These are phyloP conservation scores for Pseudochromis fuscus DNA, from an alignment of 2,797 vertebrate genomes.

Conservation along the genomic window DNA sequence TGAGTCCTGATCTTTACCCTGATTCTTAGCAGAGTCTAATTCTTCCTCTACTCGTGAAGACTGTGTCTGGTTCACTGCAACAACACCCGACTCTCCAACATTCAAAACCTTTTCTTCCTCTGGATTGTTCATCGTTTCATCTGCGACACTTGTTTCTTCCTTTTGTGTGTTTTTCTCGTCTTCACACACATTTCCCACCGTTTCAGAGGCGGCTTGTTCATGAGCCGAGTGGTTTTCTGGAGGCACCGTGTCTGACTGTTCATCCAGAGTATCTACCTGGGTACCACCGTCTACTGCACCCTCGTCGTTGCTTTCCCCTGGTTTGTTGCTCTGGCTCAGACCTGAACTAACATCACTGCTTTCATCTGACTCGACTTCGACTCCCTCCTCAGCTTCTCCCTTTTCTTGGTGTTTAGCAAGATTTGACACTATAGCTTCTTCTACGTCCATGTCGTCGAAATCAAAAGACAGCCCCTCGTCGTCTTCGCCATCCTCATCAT, in stretches of 20 bases:
- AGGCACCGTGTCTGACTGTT: background rate
- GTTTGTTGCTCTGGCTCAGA: background rate
- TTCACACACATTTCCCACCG: slow-evolving; percentile 5
- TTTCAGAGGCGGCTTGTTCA: background rate
- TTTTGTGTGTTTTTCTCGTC: slow-evolving; percentile 3
- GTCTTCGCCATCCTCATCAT: slow-evolving; percentile 63
- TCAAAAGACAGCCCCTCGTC: slow-evolving; percentile 77
- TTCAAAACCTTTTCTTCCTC: slow-evolving; percentile 16
- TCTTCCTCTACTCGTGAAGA: slow-evolving; percentile 34
- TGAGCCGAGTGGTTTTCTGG: slow-evolving; percentile 13
- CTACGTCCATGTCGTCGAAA: slow-evolving; percentile 77
- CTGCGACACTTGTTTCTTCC: background rate
- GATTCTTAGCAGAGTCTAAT: slow-evolving; percentile 31
- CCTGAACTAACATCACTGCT: background rate
- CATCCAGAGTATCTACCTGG: background rate
- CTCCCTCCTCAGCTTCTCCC: slow-evolving; percentile 47
- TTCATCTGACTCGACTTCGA: slow-evolving; percentile 31
- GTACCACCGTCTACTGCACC: background rate
- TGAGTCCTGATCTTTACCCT: slow-evolving; percentile 12
- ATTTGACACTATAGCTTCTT: slow-evolving; percentile 43
- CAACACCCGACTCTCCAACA: background rate
- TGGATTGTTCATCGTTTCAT: background rate
- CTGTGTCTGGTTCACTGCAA: slow-evolving; percentile 6
- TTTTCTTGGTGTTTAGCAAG: background rate
- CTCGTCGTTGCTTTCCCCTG: background rate